These are phyloP conservation scores for Idaea biselata DNA, from an alignment of 2,888 invertebrate species.

Conservation along the genomic window DNA sequence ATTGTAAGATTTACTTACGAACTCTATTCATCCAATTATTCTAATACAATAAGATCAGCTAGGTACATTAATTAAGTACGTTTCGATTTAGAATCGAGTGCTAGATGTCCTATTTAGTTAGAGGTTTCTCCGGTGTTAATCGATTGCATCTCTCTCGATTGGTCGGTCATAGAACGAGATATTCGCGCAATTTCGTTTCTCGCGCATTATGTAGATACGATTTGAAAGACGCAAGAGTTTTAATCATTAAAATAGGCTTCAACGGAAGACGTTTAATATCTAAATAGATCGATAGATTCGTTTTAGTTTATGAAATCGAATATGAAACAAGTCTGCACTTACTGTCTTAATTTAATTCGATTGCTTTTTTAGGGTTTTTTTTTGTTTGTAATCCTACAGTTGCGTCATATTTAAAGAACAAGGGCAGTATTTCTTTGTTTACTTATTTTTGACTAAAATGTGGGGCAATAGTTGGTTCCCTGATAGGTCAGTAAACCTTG, in stretches of 20 bases:
- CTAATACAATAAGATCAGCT: conserved; percentile 38
- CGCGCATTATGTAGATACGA: no score
- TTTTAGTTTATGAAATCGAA: no score
- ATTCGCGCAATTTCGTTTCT: conserved; percentile 27
- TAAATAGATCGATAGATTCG: no score
- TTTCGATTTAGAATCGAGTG: conserved; percentile 53
- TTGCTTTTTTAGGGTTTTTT: no score
- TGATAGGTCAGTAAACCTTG: not conserved
- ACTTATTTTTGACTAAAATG: not conserved
- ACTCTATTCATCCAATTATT: conserved; percentile 34
- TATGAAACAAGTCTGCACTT: no score
- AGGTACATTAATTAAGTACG: conserved; percentile 63
- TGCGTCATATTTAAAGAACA: not conserved
- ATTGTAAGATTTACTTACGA: conserved; percentile 15
- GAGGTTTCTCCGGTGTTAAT: conserved; percentile 38
- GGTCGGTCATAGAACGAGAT: conserved; percentile 47
- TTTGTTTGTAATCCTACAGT: not conserved
- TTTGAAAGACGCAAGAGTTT: not conserved
- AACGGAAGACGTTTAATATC: no score
- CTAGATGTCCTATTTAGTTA: conserved; percentile 73
- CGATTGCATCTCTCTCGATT: conserved; percentile 44
- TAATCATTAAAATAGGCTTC: no score
- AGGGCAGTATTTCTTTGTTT: not conserved
- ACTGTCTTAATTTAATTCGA: no score
- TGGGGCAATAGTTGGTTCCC: not conserved